Evolutionary conservation across 2,797 vertebrate genomes (phyloP), one percentile per base, ranked within the genome.

Genomic region (Basileuterus tristriatus): DNA sequence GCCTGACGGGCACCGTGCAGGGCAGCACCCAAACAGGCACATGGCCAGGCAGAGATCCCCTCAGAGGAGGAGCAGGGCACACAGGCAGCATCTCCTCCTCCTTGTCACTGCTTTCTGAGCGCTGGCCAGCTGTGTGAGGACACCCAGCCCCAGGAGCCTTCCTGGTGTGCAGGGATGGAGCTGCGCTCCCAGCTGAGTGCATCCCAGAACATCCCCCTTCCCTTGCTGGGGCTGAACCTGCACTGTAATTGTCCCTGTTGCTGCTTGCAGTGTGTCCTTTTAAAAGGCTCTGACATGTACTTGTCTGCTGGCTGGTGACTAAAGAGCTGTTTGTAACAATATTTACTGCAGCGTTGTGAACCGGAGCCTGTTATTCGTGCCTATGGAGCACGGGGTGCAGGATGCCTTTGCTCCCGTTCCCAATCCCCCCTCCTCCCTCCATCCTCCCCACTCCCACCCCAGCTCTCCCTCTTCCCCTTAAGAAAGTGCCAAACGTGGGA

Each of bases 321-420:
- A 94, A 97, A 96, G 41, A 89, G 87, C 95, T 87, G 71, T 97
- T 95, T 95, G 92, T 95, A 96, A 89, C 71, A 87, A 58, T 93
- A 96, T 95, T 97, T 97, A 94, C 94, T 96, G 81, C 88, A 67
- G 78, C 49, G 5, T 68, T 59, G 52, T 90, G 91, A 97, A 85
- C 82, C 82, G 44, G 79, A 94, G 64, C 67, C 87, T 83, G 39
- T 97, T 84, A 75, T 63, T 90, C 80, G 49, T 49, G 58, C 65
- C 63, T n/a, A 36, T 27, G 46, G 86, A 91, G 67, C 95, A 85
- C 44, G 1, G 4, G 75, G 62, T 91, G 80, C 83, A 55, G 60
- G 52, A 89, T 84, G 84, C 53, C 79, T 96, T 92, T 71, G 26
- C 82, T 93, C 87, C 86, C 43, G 23, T 83, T 60, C 26, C 67